Base-by-base conservation (phyloP, 2,888 invertebrate species). In the Pelosia muscerda region DNA sequence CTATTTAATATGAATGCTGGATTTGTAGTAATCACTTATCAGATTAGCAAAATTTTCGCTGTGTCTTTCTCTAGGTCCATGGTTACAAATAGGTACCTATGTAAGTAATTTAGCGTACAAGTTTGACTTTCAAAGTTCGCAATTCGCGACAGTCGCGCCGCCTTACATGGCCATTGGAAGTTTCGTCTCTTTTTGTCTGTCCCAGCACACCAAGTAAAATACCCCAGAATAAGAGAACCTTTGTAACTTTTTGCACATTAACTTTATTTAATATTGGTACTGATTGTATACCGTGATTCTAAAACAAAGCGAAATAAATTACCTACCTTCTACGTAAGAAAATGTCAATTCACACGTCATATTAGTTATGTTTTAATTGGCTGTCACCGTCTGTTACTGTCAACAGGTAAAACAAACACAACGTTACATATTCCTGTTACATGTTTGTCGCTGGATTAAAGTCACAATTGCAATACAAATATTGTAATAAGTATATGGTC, bases 251-350 rank as follows among this genome's bases (percentile, higher is more conserved):
- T 22, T 23, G 19, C 15, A 2, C 15, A 10, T 59, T 23, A 34
- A n/a, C n/a, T n/a, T n/a, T 59, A 34, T 2, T 10, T 4, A 10
- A 15, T 59, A 38, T 34, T 38, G 23, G 10, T 38, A 38, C 10
- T 23, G 22, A 59, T 23, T 9, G 38, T 2, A 38, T 25, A 2
- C 25, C 10, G 9, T 53, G 6, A 28, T 31, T 31, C n/a, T 38
- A 25, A 64, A 57, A 64, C 64, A 64, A 64, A 64, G 64, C 26
- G 9, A 57, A 49, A 58, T 49, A 42, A 64, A 28, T 57, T 63
- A 38, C 2, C 55, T 63, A 38, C 2, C 55, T 2, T 6, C 19
- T 53, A 22, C 26, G 38, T 25, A 28, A 13, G 59, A 26, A 25
- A 10, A 49, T 25, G 22, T 26, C 49, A 49, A 34, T 3, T 19